These are phyloP conservation scores for Erpetoichthys calabaricus DNA, from an alignment of 2,797 vertebrate genomes.

Conservation along the genomic window DNA sequence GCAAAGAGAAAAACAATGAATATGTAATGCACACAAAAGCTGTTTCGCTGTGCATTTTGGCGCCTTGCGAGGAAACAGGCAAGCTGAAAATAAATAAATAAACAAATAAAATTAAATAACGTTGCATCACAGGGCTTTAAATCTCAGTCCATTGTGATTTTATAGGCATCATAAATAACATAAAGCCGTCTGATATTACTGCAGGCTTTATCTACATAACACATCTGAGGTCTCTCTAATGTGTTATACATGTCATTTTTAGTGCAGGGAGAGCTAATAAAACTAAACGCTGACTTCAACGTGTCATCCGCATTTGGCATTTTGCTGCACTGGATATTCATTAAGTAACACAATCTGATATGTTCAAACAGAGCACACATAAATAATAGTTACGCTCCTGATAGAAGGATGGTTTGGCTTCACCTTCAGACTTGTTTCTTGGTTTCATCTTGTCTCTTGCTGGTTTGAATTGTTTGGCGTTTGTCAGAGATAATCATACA, in stretches of 20 bases:
- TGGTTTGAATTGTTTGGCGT: too few relatives aligned
- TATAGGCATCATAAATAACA: slow-evolving; percentile 73
- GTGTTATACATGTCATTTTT: slow-evolving; percentile 68
- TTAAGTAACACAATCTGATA: slow-evolving; percentile 58
- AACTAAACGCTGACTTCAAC: slow-evolving; percentile 64
- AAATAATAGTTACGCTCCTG: neutral
- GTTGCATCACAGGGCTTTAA: slow-evolving; percentile 62
- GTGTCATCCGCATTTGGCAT: slow-evolving; percentile 48
- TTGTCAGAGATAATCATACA: too few relatives aligned
- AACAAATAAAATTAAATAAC: neutral
- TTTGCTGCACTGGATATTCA: slow-evolving; percentile 51
- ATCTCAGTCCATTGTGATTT: slow-evolving; percentile 68
- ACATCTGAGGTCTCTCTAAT: slow-evolving; percentile 68
- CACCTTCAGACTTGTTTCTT: too few relatives aligned
- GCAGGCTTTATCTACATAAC: slow-evolving; percentile 69
- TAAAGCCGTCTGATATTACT: slow-evolving; percentile 65
- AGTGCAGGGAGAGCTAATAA: slow-evolving; percentile 61
- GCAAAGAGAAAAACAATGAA: slow-evolving; percentile 59
- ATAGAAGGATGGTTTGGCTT: too few relatives aligned
- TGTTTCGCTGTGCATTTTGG: slow-evolving; percentile 59
- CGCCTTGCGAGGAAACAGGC: slow-evolving; percentile 49
- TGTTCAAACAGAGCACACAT: neutral
- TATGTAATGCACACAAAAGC: slow-evolving; percentile 66
- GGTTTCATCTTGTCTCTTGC: too few relatives aligned
- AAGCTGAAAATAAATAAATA: too few relatives aligned